Conservation (phyloP, 2,113 vertebrate species). For the Chloropsis cyanopogon region DNA sequence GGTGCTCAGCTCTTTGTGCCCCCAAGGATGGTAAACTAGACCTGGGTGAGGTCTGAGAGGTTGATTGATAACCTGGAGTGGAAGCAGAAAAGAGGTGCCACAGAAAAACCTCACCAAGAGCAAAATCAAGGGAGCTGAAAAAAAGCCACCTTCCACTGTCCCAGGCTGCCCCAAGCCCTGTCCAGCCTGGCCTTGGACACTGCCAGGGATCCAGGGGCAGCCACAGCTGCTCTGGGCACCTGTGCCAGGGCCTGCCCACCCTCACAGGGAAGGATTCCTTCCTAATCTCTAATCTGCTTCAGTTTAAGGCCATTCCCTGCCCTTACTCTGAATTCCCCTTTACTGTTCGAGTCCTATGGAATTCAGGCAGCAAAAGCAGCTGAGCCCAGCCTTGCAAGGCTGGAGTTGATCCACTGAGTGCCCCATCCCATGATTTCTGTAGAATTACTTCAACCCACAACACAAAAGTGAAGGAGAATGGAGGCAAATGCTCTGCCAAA, state of each 20-base stretch:
- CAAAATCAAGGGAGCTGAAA: neutral
- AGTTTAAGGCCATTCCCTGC: neutral
- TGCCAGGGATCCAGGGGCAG: neutral
- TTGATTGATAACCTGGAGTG: neutral
- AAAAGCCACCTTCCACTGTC: neutral
- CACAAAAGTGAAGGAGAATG: neutral
- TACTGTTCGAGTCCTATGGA: rapidly evolving
- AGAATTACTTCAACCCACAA: neutral
- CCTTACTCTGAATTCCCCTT: neutral
- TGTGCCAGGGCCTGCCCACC: neutral
- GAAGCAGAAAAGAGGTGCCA: neutral
- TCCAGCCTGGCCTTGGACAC: neutral
- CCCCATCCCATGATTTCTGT: neutral
- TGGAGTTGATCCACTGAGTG: neutral
- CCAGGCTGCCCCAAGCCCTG: neutral
- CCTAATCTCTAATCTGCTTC: neutral
- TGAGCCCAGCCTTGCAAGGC: neutral
- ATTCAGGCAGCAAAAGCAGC: neutral
- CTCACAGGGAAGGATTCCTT: rapidly evolving
- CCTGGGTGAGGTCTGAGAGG: neutral
- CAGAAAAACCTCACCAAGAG: neutral
- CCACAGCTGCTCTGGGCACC: neutral
- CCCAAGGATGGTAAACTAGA: neutral
- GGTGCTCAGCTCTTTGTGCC: neutral
- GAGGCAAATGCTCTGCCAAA: neutral